phyloP scores from a whole-genome alignment of 2,888 invertebrate species.

The Eurytoma californica region DNA sequence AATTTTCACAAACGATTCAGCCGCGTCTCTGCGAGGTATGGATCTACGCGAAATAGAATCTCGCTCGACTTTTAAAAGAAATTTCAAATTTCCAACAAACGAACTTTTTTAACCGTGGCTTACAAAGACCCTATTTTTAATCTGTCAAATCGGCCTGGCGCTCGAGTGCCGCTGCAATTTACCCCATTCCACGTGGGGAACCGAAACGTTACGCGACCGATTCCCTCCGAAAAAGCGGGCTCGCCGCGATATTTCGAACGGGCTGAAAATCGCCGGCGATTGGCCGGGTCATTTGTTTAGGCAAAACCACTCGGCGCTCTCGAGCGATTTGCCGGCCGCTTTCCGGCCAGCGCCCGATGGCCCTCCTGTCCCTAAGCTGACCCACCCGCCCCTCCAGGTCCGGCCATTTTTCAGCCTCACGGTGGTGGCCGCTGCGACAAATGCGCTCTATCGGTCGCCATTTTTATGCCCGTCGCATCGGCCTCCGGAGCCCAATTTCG shows the following conservation, averaged over 20 bases:
- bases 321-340: constrained; percentile 26
- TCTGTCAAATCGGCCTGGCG: too few species aligned
- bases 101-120: too few species aligned
- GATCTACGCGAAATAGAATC: too few species aligned
- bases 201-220: neutral
- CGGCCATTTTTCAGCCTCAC: neutral
- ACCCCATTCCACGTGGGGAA: neutral
- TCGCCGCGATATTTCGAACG: constrained; percentile 13
- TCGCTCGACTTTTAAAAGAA: too few species aligned
- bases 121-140: too few species aligned
- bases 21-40: too few species aligned
- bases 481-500: constrained; percentile 10
- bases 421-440: neutral
- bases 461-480: constrained; percentile 18
- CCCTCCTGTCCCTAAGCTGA: neutral
- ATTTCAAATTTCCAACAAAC: too few species aligned
- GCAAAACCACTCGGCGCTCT: constrained; percentile 14
- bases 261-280: constrained; percentile 1
- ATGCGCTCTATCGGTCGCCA: neutral
- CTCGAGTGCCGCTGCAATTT: too few species aligned
- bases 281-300: constrained; percentile 36
- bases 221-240: neutral
- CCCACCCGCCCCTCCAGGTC: neutral
- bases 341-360: constrained; percentile 3
- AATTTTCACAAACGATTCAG: too few species aligned